Evolutionary conservation across 1,140 invertebrate species (phyloP), one percentile per base, ranked within the genome.

Genomic region (Drosophila quadrilineata): DNA sequence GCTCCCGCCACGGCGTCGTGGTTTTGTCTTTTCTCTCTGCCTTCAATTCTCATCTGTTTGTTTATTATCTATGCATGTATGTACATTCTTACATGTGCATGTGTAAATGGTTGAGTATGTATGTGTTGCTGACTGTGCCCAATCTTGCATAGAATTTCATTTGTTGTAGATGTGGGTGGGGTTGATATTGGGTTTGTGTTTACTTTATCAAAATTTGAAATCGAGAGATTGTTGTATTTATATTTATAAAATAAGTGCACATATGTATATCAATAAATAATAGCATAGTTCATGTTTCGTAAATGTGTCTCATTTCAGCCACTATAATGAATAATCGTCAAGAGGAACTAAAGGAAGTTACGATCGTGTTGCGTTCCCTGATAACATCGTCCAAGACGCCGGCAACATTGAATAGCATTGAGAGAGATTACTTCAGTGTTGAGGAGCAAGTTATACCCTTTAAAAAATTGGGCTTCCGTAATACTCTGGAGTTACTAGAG

Each of bases 341-440:
- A 71, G 6, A 49, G 21, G 6, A 38, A 4, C 1, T 88, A 3
- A 67, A 54, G 8, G 10, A 73, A 21, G 17, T 80, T 6, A 54
- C 21, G 21, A n/a, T 59, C 8, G 73, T 89, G 26, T 46, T 89
- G 6, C 84, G 85, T 41, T 75, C 88, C 0, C 26, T 89, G 1
- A 70, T 85, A 24, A 80, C 65, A 31, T 88, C 85, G 10, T 45
- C 49, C 5, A 89, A 88, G 57, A 75, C 65, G 33, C 77, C 85
- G 21, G 70, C 73, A 24, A 45, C 38, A 28, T 40, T 89, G 38
- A 6, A 19, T 2, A 16, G 33, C 4, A 54, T 89, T 6, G 17
- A 80, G 14, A 41, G 21, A 0, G 88, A 89, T 38, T 89, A 87
- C 48, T 6, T 3, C 0, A 48, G 41, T 12, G 29, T 77, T 5